phyloP scores from a whole-genome alignment of 1,140 invertebrate species.

The Venturia canescens region DNA sequence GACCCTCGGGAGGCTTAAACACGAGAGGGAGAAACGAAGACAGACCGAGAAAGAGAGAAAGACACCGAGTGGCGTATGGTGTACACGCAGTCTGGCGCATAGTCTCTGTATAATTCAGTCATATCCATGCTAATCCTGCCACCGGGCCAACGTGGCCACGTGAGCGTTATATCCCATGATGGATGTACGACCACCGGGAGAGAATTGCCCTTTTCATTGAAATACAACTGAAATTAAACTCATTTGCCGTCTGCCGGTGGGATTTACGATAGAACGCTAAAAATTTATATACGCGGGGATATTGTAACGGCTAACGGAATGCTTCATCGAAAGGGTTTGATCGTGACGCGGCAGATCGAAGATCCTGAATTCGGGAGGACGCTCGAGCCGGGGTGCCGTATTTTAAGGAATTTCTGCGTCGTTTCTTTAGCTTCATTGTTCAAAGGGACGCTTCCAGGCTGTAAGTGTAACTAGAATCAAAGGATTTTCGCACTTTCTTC shows the following conservation, averaged over 20 bases:
- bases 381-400: too few relatives aligned
- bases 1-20: constrained; percentile 57
- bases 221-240: constrained; percentile 74
- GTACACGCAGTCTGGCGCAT: constrained; percentile 71
- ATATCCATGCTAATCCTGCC: constrained; percentile 73
- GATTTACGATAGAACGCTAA: constrained; percentile 59
- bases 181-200: constrained; percentile 66
- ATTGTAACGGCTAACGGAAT: too few relatives aligned
- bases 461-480: too few relatives aligned
- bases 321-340: too few relatives aligned
- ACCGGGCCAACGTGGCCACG: constrained; percentile 46
- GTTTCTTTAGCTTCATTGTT: too few relatives aligned
- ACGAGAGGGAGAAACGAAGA: constrained; percentile 53
- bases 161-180: constrained; percentile 70
- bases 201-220: constrained; percentile 73
- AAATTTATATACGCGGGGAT: too few relatives aligned
- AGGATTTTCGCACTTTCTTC: too few relatives aligned
- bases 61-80: constrained; percentile 63
- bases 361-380: too few relatives aligned
- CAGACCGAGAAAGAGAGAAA: constrained; percentile 44
- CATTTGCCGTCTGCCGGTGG: constrained; percentile 65
- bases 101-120: constrained; percentile 73
- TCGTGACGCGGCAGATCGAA: too few relatives aligned
- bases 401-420: too few relatives aligned
- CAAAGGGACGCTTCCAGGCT: too few relatives aligned